Conservation (phyloP, 1,140 invertebrate species). For the Oryzaephilus surinamensis region DNA sequence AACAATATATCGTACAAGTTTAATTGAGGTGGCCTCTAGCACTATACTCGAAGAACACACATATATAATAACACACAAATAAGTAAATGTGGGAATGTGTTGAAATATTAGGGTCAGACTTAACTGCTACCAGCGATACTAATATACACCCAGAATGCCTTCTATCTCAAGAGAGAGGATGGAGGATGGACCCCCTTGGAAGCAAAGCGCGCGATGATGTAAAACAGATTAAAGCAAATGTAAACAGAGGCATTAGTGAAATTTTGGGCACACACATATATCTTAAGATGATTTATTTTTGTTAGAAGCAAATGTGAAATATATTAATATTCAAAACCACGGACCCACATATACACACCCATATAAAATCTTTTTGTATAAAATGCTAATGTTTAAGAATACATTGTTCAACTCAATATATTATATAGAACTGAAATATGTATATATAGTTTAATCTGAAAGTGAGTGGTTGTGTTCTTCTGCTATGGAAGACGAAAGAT, state of each 20-base stretch:
- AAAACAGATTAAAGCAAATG: slow-evolving; percentile 12
- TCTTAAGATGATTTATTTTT: slow-evolving; percentile 20
- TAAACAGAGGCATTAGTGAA: slow-evolving; percentile 17
- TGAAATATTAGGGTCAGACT: too few relatives aligned
- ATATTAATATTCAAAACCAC: slow-evolving; percentile 26
- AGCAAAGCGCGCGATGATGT: slow-evolving; percentile 8
- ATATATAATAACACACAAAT: too few relatives aligned
- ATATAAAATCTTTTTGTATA: slow-evolving; percentile 25
- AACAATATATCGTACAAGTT: too few relatives aligned
- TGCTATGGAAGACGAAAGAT: slow-evolving; percentile 1
- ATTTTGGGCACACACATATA: slow-evolving; percentile 10
- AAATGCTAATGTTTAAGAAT: slow-evolving; percentile 24
- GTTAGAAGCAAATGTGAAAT: slow-evolving; percentile 13
- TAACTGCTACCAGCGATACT: too few relatives aligned
- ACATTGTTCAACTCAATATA: slow-evolving; percentile 5
- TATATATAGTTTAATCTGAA: slow-evolving; percentile 16
- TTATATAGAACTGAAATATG: slow-evolving; percentile 4
- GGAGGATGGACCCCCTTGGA: too few relatives aligned
- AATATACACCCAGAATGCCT: too few relatives aligned
- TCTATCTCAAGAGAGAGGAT: too few relatives aligned
- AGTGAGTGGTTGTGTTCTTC: too few relatives aligned
- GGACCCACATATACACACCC: too few relatives aligned
- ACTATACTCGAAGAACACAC: too few relatives aligned
- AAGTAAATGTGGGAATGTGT: too few relatives aligned
- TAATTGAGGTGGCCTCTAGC: too few relatives aligned